Evolutionary conservation across 2,888 invertebrate species (phyloP).

Genomic region (Dicyrtoma fusca): DNA sequence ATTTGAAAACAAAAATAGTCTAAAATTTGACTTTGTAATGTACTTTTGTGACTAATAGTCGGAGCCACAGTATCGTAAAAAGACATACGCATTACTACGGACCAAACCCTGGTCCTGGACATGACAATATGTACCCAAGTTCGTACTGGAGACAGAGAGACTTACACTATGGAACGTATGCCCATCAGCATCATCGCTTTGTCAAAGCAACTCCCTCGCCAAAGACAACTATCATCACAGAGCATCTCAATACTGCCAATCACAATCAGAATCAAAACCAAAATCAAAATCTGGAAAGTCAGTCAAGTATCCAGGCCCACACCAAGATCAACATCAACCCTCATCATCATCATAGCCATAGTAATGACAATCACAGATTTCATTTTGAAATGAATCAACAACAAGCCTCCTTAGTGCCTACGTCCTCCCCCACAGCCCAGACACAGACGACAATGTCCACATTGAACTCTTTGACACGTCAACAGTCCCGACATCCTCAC

Average conservation of each 20-base stretch:
- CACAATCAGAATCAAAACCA: background rate
- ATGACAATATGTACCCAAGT: conserved; percentile 38
- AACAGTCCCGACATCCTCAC: too few relatives aligned
- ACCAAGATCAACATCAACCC: too few relatives aligned
- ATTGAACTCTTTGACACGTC: too few relatives aligned
- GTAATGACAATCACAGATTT: conserved; percentile 8
- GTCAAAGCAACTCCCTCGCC: background rate
- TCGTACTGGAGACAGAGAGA: conserved; percentile 36
- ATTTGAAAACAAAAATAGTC: too few relatives aligned
- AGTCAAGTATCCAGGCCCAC: too few relatives aligned
- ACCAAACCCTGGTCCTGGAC: conserved; percentile 28
- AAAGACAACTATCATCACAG: background rate
- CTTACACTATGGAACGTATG: conserved; percentile 1
- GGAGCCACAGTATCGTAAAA: too few relatives aligned
- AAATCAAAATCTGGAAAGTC: too few relatives aligned
- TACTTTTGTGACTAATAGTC: too few relatives aligned
- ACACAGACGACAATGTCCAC: too few relatives aligned
- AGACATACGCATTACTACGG: conserved; percentile 20
- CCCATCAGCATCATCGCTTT: conserved; percentile 11
- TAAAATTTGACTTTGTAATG: too few relatives aligned
- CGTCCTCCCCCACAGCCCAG: too few relatives aligned
- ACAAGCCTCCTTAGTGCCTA: too few relatives aligned
- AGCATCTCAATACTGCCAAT: background rate
- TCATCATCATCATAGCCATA: background rate
- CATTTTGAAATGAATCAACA: background rate